phyloP scores from a whole-genome alignment of 1,140 invertebrate genomes.

The Caenorhabditis remanei region DNA sequence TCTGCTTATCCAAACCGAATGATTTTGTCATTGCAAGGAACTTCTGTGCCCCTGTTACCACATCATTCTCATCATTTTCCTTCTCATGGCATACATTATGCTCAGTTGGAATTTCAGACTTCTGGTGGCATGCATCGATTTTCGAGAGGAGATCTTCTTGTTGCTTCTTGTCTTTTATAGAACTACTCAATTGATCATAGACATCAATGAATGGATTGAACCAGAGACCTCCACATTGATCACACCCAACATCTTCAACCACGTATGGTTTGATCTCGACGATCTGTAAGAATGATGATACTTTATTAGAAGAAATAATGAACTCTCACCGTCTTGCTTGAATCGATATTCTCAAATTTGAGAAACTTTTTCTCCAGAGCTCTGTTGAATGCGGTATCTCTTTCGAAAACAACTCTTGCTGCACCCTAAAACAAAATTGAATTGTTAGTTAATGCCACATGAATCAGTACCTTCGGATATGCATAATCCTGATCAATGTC shows the following conservation, averaged over 20 bases:
- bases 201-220: slow-evolving; percentile 2
- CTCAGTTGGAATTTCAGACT: not conserved
- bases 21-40: not conserved
- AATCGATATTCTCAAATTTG: slow-evolving; percentile 41
- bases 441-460: too few relatives aligned
- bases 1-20: slow-evolving; percentile 9
- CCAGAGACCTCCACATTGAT: slow-evolving; percentile 35
- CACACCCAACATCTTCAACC: slow-evolving; percentile 38
- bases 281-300: not conserved
- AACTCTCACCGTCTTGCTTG: slow-evolving; percentile 9
- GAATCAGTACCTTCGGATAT: slow-evolving; percentile 2
- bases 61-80: not conserved
- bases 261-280: slow-evolving; percentile 39
- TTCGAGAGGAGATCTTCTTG: slow-evolving; percentile 24
- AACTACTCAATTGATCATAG: slow-evolving; percentile 15
- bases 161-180: not conserved
- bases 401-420: slow-evolving; percentile 14
- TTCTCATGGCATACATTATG: not conserved
- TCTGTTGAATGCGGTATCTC: not conserved
- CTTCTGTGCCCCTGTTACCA: not conserved
- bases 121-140: not conserved
- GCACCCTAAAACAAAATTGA: not conserved
- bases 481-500: slow-evolving; percentile 37
- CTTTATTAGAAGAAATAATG: not conserved
- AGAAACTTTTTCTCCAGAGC: slow-evolving; percentile 10